A percentile compares a stretch with the other conserved stretches of the same genome.
phyloP scores from a whole-genome alignment of 1,140 invertebrate species.

The Halyomorpha halys region DNA sequence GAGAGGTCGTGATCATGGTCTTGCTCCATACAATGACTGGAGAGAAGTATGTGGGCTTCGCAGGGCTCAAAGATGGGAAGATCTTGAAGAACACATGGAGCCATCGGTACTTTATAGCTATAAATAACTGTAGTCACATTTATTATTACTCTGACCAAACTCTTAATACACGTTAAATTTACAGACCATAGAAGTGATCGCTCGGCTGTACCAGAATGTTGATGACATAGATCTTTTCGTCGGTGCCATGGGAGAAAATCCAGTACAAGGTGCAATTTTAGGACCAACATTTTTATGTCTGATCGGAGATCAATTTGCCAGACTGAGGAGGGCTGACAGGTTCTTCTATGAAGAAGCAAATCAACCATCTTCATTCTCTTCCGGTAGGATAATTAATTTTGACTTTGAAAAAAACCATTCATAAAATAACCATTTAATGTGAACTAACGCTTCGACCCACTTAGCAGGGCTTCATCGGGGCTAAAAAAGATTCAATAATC shows the following conservation, averaged over 20 bases:
- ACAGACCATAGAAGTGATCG: constrained; percentile 37
- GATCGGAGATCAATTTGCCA: constrained; percentile 49
- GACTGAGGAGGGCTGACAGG: constrained; percentile 41
- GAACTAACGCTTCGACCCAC: too few relatives aligned
- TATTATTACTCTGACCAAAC: too few relatives aligned
- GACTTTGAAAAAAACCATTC: too few relatives aligned
- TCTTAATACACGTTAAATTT: constrained; percentile 10
- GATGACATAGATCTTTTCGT: constrained; percentile 56
- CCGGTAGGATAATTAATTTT: not conserved
- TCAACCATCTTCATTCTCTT: constrained; percentile 40
- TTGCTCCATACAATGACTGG: constrained; percentile 57
- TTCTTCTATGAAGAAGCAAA: constrained; percentile 46
- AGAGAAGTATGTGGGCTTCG: constrained; percentile 49
- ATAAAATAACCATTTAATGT: too few relatives aligned
- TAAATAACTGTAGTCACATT: too few relatives aligned
- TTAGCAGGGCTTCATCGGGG: too few relatives aligned
- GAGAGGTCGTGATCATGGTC: constrained; percentile 55
- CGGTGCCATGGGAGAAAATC: constrained; percentile 46
- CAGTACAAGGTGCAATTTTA: constrained; percentile 40
- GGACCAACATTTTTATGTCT: constrained; percentile 52
- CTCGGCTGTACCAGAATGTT: constrained; percentile 39
- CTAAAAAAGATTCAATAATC: too few relatives aligned
- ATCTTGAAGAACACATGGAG: constrained; percentile 45
- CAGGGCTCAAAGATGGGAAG: constrained; percentile 41
- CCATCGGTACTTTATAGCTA: constrained; percentile 39